Evolutionary conservation across 2,797 vertebrate genomes (phyloP), one percentile per base, ranked within the genome.

Genomic region (Antennarius maculatus): DNA sequence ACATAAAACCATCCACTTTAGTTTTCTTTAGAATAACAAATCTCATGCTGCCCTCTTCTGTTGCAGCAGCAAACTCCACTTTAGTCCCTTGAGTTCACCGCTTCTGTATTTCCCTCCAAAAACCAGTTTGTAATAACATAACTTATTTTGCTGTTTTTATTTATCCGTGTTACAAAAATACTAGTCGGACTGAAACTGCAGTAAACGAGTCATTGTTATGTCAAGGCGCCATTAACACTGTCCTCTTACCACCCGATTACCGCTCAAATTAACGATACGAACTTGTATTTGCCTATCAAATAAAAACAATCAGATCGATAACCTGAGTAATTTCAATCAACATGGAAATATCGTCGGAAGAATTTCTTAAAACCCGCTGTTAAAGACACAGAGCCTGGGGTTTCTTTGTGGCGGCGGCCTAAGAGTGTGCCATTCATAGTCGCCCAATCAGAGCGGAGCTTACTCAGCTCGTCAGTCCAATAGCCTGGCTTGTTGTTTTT

Each of bases 41-140:
- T 74, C 42, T 68, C 57, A 50, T 86, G 77, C 88, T 91, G 88
- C 90, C 88, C 86, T 86, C 90, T 88, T 66, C 84, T 84, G 90
- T 74, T 56, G 15, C 1, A 64, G 14, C 23, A 37, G 39, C 60
- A 71, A 14, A 71, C n/a, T 79, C 52, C 16, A 77, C 64, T 11
- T 64, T 4, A 59, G 52, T 11, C 6, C 5, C 18, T 8, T 66
- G 11, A 28, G 59, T 61, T 79, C 6, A 45, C 31, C 48, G 7
- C 29, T 48, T 10, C 28, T 14, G 16, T 15, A 43, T 76, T 14
- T 15, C 42, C 42, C 12, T 43, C 13, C 3, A 43, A 13, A 43
- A 43, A 43, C 14, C 42, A 14, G 15, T 14, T 4, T 1, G 13
- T 43, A 15, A 43, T 13, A 43, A 15, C 2, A 43, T 15, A 43